Conservation (phyloP, 1,140 invertebrate species). For the Procambarus virginalis region DNA sequence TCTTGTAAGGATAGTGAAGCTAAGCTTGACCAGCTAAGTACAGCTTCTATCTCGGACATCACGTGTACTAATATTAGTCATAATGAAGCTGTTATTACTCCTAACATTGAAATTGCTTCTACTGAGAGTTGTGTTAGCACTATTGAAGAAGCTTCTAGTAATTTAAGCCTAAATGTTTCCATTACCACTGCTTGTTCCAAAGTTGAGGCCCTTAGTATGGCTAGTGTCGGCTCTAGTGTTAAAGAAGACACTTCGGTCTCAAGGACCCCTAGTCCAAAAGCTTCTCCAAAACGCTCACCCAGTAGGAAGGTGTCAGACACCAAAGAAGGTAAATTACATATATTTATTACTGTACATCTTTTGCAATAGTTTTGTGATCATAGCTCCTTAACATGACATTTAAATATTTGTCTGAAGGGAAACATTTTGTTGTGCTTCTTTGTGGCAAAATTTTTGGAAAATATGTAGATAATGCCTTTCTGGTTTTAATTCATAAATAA, state of each 20-base stretch:
- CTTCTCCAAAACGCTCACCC: slow-evolving; percentile 50
- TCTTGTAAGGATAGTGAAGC: slow-evolving; percentile 46
- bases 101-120: slow-evolving; percentile 17
- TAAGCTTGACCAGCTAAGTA: slow-evolving; percentile 36
- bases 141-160: neutral
- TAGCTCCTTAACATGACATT: neutral
- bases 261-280: slow-evolving; percentile 49
- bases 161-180: neutral
- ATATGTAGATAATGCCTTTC: too few species aligned
- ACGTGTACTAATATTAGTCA: neutral
- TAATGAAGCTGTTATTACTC: slow-evolving; percentile 4
- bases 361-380: too few species aligned
- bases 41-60: slow-evolving; percentile 5
- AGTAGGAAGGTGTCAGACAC: slow-evolving; percentile 21
- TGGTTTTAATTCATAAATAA: too few species aligned
- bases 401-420: neutral
- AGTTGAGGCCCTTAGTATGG: neutral
- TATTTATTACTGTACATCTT: too few species aligned
- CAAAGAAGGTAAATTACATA: slow-evolving; percentile 31
- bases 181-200: neutral
- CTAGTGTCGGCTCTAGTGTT: neutral
- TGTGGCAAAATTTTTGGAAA: too few species aligned
- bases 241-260: neutral
- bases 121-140: neutral
- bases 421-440: too few species aligned